Percentiles rank a stretch among this genome's conserved stretches.
Conservation (phyloP, 2,113 vertebrate species). For the Perccottus glenii region DNA sequence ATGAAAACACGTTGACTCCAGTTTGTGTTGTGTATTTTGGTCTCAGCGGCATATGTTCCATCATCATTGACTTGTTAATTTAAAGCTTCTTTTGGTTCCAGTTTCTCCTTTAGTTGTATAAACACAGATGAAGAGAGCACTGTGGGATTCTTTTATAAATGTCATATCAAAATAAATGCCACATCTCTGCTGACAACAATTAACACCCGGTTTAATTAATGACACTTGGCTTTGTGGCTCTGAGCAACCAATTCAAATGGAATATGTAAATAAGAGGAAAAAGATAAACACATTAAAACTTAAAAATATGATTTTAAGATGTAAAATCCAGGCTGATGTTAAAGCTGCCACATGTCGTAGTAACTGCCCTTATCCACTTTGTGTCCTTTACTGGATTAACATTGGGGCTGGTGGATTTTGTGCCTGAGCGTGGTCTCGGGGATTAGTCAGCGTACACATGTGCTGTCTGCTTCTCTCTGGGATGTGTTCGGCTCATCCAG, state of each 20-base stretch:
- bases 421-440: conserved; percentile 1
- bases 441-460: conserved; percentile 29
- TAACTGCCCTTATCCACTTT: conserved; percentile 20
- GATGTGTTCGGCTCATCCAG: conserved; percentile 34
- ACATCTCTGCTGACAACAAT: conserved; percentile 14
- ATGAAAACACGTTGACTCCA: not conserved
- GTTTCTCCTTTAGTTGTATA: not conserved
- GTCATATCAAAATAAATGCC: conserved; percentile 23
- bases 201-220: conserved; percentile 8
- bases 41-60: not conserved
- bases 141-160: conserved; percentile 6
- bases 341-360: not conserved
- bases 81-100: conserved; percentile 20
- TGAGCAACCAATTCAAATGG: not conserved
- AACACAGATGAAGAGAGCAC: conserved; percentile 5
- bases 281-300: not conserved
- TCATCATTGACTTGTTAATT: conserved; percentile 9
- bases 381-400: conserved; percentile 41
- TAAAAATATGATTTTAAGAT: not conserved
- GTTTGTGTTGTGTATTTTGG: not conserved
- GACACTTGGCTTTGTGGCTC: not conserved
- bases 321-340: not conserved
- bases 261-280: not conserved
- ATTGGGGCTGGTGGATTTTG: conserved; percentile 29
- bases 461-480: conserved; percentile 23